A percentile compares a stretch with the other conserved stretches of the same genome.
Conservation (phyloP, 2,797 vertebrate genomes). For the Acanthornis magna region DNA sequence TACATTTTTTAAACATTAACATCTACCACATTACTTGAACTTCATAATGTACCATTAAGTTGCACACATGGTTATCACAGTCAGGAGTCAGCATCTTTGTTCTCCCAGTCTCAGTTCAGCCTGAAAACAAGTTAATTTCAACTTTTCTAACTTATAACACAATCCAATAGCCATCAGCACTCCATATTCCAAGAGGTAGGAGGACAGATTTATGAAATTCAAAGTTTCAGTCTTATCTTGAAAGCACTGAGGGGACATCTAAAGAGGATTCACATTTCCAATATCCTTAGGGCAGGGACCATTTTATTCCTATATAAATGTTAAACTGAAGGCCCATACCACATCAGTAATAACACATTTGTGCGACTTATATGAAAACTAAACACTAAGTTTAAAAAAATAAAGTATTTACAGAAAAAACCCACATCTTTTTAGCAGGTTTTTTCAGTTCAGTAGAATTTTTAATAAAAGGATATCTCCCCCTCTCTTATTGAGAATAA, state of each 20-base stretch:
- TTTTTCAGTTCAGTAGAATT: neutral
- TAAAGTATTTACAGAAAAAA: slow-evolving; percentile 3
- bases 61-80: neutral
- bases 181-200: neutral
- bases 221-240: neutral
- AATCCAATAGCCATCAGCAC: neutral
- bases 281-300: neutral
- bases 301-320: neutral
- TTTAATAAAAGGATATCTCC: slow-evolving; percentile 38
- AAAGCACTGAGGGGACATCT: neutral
- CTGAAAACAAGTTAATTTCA: slow-evolving; percentile 6
- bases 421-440: neutral
- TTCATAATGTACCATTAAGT: neutral
- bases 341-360: neutral
- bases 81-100: neutral
- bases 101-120: neutral
- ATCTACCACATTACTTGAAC: neutral
- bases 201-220: neutral
- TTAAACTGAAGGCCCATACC: slow-evolving; percentile 13
- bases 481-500: neutral
- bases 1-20: neutral
- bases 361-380: neutral
- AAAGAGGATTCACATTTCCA: neutral
- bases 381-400: neutral
- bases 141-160: neutral